These are phyloP conservation scores for Stichodactyla mertensii DNA, from an alignment of 64 coral and sea anemone genomes.

Conservation along the genomic window DNA sequence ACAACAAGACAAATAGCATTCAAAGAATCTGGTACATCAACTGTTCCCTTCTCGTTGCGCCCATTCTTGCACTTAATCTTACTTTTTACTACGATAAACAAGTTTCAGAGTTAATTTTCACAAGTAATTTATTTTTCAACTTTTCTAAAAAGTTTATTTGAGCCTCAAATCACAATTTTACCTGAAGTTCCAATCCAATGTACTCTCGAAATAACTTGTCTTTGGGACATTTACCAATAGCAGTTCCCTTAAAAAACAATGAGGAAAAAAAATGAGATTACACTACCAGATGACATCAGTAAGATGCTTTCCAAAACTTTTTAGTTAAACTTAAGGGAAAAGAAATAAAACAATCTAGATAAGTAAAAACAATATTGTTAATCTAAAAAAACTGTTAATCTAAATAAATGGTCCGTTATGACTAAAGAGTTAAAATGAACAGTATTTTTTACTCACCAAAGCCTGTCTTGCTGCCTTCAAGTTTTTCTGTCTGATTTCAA, in stretches of 20 bases:
- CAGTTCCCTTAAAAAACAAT: slow-evolving; percentile 50
- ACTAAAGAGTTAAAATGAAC: neutral
- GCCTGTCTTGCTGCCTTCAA: slow-evolving; percentile 73
- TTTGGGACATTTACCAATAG: slow-evolving; percentile 99
- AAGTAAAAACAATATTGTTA: too few species aligned
- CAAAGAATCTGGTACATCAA: too few species aligned
- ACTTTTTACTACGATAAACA: too few species aligned
- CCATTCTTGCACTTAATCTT: too few species aligned
- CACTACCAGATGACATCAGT: neutral
- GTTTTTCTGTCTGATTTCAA: slow-evolving; percentile 93
- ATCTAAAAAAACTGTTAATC: too few species aligned
- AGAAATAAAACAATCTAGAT: too few species aligned
- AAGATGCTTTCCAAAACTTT: neutral
- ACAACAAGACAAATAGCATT: too few species aligned
- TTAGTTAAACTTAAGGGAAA: too few species aligned
- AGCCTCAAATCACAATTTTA: neutral
- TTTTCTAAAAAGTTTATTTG: neutral
- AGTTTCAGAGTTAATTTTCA: too few species aligned
- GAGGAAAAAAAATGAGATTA: neutral
- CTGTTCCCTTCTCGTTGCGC: too few species aligned
- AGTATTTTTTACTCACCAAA: slow-evolving; percentile 47
- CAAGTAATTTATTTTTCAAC: neutral
- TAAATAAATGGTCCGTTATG: too few species aligned
- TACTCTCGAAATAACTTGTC: slow-evolving; percentile 95
- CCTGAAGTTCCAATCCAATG: slow-evolving; percentile 94